Conservation (phyloP, 2,113 vertebrate species). For the Sterna hirundo region DNA sequence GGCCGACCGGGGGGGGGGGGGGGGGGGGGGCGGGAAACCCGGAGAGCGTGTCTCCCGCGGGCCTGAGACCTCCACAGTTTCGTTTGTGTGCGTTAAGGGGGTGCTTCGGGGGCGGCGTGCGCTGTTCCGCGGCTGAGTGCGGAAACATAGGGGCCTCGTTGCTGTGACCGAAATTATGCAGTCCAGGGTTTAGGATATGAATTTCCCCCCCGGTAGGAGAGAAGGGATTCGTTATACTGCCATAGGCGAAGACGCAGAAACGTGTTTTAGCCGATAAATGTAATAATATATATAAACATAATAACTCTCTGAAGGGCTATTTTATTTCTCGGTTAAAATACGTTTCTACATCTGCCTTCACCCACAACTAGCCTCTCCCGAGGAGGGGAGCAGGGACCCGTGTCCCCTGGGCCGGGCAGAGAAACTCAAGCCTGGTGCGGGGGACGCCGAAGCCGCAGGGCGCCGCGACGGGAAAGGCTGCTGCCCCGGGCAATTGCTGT, state of each 20-base stretch:
- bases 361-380: not conserved
- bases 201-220: not conserved
- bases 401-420: not conserved
- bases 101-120: not conserved
- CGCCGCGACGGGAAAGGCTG: not conserved
- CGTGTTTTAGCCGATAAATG: not conserved
- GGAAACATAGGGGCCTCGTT: not conserved
- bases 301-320: not conserved
- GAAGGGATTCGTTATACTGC: not conserved
- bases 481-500: fast-evolving
- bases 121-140: not conserved
- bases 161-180: not conserved
- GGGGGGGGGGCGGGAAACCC: not conserved
- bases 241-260: not conserved
- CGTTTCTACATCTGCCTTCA: not conserved
- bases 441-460: not conserved
- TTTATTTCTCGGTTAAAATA: not conserved
- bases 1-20: not conserved
- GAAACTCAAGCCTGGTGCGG: fast-evolving
- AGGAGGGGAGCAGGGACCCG: not conserved
- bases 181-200: not conserved
- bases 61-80: not conserved
- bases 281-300: not conserved
- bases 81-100: not conserved
- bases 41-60: not conserved